These are phyloP conservation scores for Perdix hodgsoniae DNA, from an alignment of 2,797 vertebrate species.

Conservation along the genomic window DNA sequence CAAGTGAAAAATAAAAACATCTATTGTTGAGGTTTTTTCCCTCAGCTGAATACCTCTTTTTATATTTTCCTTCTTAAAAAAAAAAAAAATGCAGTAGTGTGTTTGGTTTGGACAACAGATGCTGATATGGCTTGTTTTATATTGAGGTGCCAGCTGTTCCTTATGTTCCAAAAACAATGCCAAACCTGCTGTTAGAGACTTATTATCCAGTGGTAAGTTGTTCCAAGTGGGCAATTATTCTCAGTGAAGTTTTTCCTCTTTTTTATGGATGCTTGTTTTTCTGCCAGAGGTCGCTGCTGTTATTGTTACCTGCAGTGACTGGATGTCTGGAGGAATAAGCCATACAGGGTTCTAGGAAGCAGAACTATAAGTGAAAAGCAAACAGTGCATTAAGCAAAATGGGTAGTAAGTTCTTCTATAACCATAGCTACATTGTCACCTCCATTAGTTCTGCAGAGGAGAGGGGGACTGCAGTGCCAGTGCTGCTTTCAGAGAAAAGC, in stretches of 20 bases:
- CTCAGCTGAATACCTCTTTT: background rate
- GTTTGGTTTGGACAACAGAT: slow-evolving; percentile 18
- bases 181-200: background rate
- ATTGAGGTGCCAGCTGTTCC: slow-evolving; percentile 40
- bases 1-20: background rate
- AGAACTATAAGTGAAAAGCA: background rate
- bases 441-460: background rate
- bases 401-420: background rate
- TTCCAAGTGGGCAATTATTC: slow-evolving; percentile 19
- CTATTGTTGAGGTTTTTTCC: background rate
- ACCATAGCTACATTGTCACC: background rate
- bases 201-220: background rate
- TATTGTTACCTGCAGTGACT: background rate
- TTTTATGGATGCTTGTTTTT: slow-evolving; percentile 11
- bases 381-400: background rate
- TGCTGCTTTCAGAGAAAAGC: background rate
- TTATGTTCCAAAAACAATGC: slow-evolving; percentile 27
- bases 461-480: background rate
- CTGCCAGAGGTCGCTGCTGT: background rate
- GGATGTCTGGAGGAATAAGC: background rate
- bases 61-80: background rate
- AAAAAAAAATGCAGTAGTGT: background rate
- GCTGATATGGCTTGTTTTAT: slow-evolving; percentile 28
- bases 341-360: background rate
- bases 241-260: background rate